Evolutionary conservation across 23 tunicate species (phyloP).

Genomic region (Trididemnum clinides): DNA sequence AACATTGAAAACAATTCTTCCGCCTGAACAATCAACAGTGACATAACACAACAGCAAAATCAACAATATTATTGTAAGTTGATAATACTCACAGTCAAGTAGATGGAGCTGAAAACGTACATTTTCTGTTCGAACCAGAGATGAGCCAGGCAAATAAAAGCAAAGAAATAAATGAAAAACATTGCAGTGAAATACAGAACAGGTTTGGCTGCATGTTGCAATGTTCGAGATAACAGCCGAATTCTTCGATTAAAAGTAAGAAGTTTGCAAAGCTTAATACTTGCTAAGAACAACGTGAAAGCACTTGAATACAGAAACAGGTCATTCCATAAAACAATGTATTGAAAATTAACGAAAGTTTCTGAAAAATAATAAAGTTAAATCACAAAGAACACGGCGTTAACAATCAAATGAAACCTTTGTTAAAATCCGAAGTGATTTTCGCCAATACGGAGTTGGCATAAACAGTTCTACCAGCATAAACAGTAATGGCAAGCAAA

Average conservation of each 20-base stretch:
- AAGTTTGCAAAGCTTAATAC: constrained; percentile 46
- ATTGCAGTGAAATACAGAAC: constrained; percentile 46
- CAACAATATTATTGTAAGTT: not conserved
- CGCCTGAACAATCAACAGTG: constrained; percentile 45
- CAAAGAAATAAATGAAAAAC: constrained; percentile 69
- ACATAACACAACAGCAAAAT: not conserved
- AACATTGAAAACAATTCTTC: constrained; percentile 83
- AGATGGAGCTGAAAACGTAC: constrained; percentile 53
- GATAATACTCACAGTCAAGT: constrained; percentile 51
- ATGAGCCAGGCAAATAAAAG: constrained; percentile 60
- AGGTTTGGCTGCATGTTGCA: constrained; percentile 60
- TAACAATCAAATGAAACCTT: constrained; percentile 49
- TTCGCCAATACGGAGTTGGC: constrained; percentile 36
- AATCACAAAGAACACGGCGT: not conserved
- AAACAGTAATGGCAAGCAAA: constrained; percentile 41
- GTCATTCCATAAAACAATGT: constrained; percentile 65
- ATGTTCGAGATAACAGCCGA: constrained; percentile 58
- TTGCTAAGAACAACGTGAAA: constrained; percentile 73
- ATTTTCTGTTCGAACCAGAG: constrained; percentile 91
- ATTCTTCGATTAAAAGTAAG: constrained; percentile 71
- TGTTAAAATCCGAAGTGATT: constrained; percentile 41
- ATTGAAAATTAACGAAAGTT: constrained; percentile 82
- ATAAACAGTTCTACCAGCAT: constrained; percentile 48
- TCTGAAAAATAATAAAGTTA: constrained; percentile 40
- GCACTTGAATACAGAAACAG: constrained; percentile 58